phyloP scores from a whole-genome alignment of 2,113 vertebrate genomes.

The Dinomys branickii region DNA sequence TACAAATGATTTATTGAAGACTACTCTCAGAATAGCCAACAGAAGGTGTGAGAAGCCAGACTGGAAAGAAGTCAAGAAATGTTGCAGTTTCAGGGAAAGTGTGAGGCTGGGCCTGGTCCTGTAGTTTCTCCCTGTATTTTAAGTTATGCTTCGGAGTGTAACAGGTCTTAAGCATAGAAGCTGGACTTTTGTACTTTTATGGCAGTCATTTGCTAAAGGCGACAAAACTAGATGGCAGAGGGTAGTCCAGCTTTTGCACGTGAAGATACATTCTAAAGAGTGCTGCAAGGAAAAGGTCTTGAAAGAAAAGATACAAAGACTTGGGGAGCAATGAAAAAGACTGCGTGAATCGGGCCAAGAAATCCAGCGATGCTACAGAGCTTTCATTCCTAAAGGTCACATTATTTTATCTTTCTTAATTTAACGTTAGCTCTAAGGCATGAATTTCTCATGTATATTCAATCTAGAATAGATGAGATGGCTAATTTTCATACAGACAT shows the following conservation, averaged over 20 bases:
- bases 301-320: background rate
- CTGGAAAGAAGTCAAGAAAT: background rate
- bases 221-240: background rate
- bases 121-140: background rate
- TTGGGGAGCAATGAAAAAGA: background rate
- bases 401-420: background rate
- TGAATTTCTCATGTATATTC: background rate
- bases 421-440: background rate
- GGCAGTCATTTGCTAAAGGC: background rate
- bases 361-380: background rate
- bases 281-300: too few species aligned
- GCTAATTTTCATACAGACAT: background rate
- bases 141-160: background rate
- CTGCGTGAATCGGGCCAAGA: background rate
- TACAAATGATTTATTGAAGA: background rate
- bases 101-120: background rate
- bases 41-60: background rate
- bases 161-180: background rate
- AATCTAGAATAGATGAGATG: background rate
- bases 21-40: background rate
- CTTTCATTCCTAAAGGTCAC: background rate
- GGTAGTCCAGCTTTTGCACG: background rate
- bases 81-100: background rate
- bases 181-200: background rate
- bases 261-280: too few species aligned